Conservation (phyloP, 2,888 invertebrate species). For the Cantharis flavilabris region DNA sequence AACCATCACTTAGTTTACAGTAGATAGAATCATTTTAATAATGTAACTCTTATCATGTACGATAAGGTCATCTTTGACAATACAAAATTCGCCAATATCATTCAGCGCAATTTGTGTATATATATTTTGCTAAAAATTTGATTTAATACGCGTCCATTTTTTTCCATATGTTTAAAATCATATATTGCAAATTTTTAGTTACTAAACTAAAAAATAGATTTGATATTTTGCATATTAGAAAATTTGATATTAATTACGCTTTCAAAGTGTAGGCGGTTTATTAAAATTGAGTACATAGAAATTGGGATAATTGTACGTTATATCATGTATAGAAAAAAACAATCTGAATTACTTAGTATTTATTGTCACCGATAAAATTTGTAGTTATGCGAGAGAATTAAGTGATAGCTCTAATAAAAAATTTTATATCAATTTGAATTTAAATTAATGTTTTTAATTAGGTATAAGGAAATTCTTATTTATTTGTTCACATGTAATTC, state of each 20-base stretch:
- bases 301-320: neutral
- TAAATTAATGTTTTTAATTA: constrained; percentile 1
- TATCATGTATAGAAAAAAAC: neutral
- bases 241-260: neutral
- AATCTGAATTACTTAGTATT: neutral
- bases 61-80: constrained; percentile 43
- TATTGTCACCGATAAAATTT: neutral
- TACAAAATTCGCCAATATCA: constrained; percentile 26
- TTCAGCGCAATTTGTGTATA: constrained; percentile 12
- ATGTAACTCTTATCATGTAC: constrained; percentile 36
- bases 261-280: neutral
- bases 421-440: neutral
- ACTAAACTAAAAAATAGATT: neutral
- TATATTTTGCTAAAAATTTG: neutral
- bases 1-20: constrained; percentile 54
- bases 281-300: neutral
- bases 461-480: neutral
- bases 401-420: neutral
- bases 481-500: neutral
- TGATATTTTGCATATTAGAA: neutral
- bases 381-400: neutral
- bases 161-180: neutral
- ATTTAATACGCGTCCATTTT: neutral
- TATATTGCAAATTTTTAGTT: neutral
- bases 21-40: constrained; percentile 29